Evolutionary conservation across 2,113 vertebrate genomes (phyloP).

Genomic region (Chiloscyllium plagiosum): DNA sequence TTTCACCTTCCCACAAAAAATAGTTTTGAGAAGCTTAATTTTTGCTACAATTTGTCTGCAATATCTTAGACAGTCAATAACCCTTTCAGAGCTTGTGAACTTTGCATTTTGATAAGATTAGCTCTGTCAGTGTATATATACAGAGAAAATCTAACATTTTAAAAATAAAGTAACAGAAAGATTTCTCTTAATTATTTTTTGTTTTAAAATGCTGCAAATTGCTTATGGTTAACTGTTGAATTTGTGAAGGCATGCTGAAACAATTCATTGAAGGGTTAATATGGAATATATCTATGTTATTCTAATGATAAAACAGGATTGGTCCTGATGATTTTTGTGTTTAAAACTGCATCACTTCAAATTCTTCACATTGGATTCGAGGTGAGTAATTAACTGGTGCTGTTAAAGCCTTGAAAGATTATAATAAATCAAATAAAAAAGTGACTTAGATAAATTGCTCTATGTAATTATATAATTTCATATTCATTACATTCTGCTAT

Average conservation of each 20-base stretch:
- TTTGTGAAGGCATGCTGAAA: background rate
- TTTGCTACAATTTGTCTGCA: background rate
- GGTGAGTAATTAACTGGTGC: conserved; percentile 28
- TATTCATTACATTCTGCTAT: conserved; percentile 50
- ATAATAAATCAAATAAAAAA: conserved; percentile 72
- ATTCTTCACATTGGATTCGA: conserved; percentile 30
- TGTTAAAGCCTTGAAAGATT: conserved; percentile 55
- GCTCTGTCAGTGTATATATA: background rate
- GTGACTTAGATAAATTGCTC: conserved; percentile 63
- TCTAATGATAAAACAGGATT: conserved; percentile 18
- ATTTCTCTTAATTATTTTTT: background rate
- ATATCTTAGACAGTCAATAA: background rate
- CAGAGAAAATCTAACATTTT: background rate
- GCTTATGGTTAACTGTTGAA: background rate
- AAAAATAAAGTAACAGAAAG: background rate
- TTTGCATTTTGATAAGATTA: background rate
- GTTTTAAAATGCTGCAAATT: background rate
- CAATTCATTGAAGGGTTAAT: conserved; percentile 13
- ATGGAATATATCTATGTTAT: background rate
- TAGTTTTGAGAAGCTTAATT: background rate
- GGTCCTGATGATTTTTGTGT: conserved; percentile 9
- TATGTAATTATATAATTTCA: conserved; percentile 68
- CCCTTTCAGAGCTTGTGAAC: background rate
- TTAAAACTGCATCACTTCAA: conserved; percentile 32
- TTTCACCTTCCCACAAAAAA: background rate